These are phyloP conservation scores for Helicoverpa assulta DNA, from an alignment of 2,888 invertebrate genomes.

Conservation along the genomic window DNA sequence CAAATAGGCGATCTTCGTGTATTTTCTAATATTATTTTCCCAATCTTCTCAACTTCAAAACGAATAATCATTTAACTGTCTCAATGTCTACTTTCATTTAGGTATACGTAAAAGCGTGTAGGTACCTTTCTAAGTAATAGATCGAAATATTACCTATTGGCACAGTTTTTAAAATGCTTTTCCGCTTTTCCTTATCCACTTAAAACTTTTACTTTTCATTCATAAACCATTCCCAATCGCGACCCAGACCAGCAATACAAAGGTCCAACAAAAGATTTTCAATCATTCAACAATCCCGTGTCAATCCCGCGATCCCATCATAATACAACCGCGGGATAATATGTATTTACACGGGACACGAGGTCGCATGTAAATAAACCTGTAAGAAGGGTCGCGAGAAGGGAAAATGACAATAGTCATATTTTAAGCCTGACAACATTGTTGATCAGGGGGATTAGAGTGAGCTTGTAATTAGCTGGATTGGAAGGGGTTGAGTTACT, in stretches of 20 bases:
- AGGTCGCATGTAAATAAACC: slow-evolving; percentile 53
- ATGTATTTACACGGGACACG: slow-evolving; percentile 39
- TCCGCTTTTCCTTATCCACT: too few relatives aligned
- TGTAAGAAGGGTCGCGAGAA: slow-evolving; percentile 47
- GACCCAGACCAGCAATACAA: neutral
- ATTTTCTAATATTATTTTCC: too few relatives aligned
- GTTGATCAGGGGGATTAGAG: neutral
- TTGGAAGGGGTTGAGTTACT: too few relatives aligned
- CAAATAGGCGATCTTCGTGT: too few relatives aligned
- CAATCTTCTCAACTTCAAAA: too few relatives aligned
- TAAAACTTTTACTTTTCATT: neutral
- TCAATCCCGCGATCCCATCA: slow-evolving; percentile 24
- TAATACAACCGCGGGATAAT: slow-evolving; percentile 39
- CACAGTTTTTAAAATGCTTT: too few relatives aligned
- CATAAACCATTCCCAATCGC: neutral
- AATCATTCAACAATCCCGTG: slow-evolving; percentile 40
- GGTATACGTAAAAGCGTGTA: too few relatives aligned
- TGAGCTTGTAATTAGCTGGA: neutral
- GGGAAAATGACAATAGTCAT: slow-evolving; percentile 33
- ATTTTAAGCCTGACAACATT: slow-evolving; percentile 12
- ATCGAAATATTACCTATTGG: too few relatives aligned
- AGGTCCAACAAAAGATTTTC: slow-evolving; percentile 8
- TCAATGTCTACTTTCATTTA: too few relatives aligned
- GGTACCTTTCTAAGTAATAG: too few relatives aligned
- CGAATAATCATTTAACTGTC: too few relatives aligned